Percentiles rank a stretch among this genome's conserved stretches.
Evolutionary conservation across 2,888 invertebrate genomes (phyloP).

Genomic region (Scrobipalpa costella): DNA sequence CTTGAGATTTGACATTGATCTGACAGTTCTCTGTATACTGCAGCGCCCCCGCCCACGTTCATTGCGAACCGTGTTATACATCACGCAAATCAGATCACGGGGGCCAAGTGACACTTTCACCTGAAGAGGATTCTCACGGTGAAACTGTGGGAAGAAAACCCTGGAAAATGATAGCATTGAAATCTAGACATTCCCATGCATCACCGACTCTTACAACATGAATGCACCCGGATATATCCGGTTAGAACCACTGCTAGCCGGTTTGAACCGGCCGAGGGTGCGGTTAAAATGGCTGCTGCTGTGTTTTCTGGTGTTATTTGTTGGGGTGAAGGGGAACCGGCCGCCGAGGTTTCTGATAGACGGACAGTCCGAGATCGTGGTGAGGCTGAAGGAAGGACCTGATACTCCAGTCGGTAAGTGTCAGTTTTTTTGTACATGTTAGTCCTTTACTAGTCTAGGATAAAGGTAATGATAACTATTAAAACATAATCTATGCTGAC

Average conservation of each 20-base stretch:
- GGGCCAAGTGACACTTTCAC: slow-evolving; percentile 65
- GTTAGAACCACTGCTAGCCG: slow-evolving; percentile 30
- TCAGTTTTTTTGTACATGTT: not conserved
- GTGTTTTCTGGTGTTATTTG: slow-evolving; percentile 45
- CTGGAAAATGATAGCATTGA: slow-evolving; percentile 65
- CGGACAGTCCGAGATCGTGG: slow-evolving; percentile 94
- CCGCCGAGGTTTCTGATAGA: slow-evolving; percentile 94
- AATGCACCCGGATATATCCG: slow-evolving; percentile 23
- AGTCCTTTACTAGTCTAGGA: too few species aligned
- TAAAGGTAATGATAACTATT: too few species aligned
- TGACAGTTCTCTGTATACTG: too few species aligned
- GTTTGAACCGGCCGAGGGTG: slow-evolving; percentile 57
- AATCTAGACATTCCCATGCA: slow-evolving; percentile 53
- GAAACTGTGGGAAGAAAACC: slow-evolving; percentile 70
- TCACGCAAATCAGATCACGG: slow-evolving; percentile 57
- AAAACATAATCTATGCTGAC: too few species aligned
- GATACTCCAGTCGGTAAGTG: slow-evolving; percentile 92
- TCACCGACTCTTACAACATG: slow-evolving; percentile 50
- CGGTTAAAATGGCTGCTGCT: slow-evolving; percentile 62
- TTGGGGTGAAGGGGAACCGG: slow-evolving; percentile 81
- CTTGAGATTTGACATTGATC: too few species aligned
- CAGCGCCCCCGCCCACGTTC: too few species aligned
- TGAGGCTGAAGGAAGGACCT: slow-evolving; percentile 92
- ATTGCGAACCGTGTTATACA: slow-evolving; percentile 33
- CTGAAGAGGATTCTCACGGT: slow-evolving; percentile 60